Evolutionary conservation across 2,113 vertebrate species (phyloP), one percentile per base, ranked within the genome.

Genomic region (Ctenodactylus gundi): DNA sequence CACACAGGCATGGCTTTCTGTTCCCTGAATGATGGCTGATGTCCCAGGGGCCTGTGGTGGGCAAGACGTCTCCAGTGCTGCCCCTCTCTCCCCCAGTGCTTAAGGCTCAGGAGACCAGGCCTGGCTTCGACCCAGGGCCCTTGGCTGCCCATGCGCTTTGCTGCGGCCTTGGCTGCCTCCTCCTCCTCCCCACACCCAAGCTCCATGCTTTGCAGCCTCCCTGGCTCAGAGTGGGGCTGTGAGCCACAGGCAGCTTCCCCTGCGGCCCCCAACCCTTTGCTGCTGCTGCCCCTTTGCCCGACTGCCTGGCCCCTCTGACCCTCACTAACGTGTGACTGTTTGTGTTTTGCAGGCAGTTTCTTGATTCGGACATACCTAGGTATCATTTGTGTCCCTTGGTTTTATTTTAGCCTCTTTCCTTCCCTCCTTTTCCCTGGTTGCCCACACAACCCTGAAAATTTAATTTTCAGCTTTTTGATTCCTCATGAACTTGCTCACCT

Each of bases 311-410:
- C 96, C 95, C 1, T n/a, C n/a, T 80, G 77, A 73, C 97, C 97
- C 97, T 98, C 99, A 99, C 99, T 99, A 99, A 99, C 98, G 97
- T 99, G 98, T 99, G 98, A 97, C 99, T 99, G 99, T 99, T 99
- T 99, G 98, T 99, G 99, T 99, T 99, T 99, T 92, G 98, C 99
- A 99, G 99, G 99, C 99, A 99, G 99, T 99, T 99, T 99, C 99
- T 99, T 99, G 99, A 99, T 99, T 99, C 99, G 99, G 99, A 99
- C 99, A 99, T 99, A 98, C 99, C 99, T 99, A 99, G 99, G 99
- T 99, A 99, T 98, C 99, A 99, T 98, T 97, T 97, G 97, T 93
- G 98, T 98, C 97, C 98, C 97, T 95, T 90, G 97, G 97, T 77
- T 93, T 95, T 92, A 96, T 97, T 97, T 94, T 92, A 75, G 96